A percentile compares a stretch with the other conserved stretches of the same genome.
Evolutionary conservation across 2,797 vertebrate species (phyloP).

Genomic region (Neomorphus geoffroyi): DNA sequence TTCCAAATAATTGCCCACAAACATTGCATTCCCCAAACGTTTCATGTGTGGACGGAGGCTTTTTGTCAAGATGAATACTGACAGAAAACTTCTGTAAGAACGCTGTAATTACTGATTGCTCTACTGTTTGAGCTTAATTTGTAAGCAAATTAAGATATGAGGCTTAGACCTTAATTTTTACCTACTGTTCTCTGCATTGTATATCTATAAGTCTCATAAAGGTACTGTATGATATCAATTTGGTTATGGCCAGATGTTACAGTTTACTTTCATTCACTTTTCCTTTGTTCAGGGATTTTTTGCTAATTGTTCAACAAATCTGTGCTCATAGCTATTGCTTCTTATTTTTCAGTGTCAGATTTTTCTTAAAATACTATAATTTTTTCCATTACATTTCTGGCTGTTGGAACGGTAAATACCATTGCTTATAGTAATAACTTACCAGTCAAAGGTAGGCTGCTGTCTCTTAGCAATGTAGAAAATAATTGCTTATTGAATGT

Average conservation of each 20-base stretch:
- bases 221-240: not conserved
- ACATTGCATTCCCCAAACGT: not conserved
- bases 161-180: not conserved
- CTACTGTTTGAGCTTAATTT: not conserved
- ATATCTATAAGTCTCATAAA: accelerated
- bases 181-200: not conserved
- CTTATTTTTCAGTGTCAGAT: not conserved
- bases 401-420: not conserved
- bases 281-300: not conserved
- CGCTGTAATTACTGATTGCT: not conserved
- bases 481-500: slow-evolving; percentile 1
- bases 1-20: not conserved
- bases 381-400: not conserved
- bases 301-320: not conserved
- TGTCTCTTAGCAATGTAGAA: slow-evolving; percentile 2
- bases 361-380: not conserved
- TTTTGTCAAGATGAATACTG: not conserved
- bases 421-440: not conserved
- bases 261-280: not conserved
- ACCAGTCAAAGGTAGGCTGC: slow-evolving; percentile 15
- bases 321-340: not conserved
- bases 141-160: not conserved
- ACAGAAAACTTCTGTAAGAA: not conserved
- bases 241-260: not conserved
- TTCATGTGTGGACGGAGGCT: not conserved